Evolutionary conservation across 2,888 invertebrate species (phyloP), one percentile per base, ranked within the genome.

Genomic region (Argyresthia albistria): DNA sequence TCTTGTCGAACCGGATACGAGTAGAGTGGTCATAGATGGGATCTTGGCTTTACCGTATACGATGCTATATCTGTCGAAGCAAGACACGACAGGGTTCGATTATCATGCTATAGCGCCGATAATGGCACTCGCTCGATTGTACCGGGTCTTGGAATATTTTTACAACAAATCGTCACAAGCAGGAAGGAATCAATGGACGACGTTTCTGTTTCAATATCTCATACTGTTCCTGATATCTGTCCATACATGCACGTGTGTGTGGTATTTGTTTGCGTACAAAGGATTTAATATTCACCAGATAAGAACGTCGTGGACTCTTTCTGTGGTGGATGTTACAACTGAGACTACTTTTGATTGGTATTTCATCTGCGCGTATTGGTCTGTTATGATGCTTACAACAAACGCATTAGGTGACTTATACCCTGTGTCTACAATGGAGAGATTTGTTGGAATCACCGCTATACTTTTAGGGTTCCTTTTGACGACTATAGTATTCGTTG

Each of bases 401-500:
- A 83, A 83, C 57, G 77, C 84, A 35, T 66, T 87, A 16, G 88
- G 88, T 4, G 88, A 88, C 56, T 66, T 88, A 51, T 87, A 82
- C 57, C 87, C 87, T 42, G 76, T 83, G 6, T 81, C 77, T 14
- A 78, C 82, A 14, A 56, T 62, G 45, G 87, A 88, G 64, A 76
- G 87, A 63, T 62, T 81, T 11, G 66, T 70, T 58, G 79, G 76
- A 53, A 80, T 76, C 42, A 50, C 78, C 12, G 80, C 79, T 4
- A 78, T 80, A 57, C 61, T 81, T 55, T 58, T 86, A 16, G 89
- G 89, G 0, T 88, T 88, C 61, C 62, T 80, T 25, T 60, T 88
- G 25, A 87, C 86, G 39, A 88, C 87, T 4, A 71, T 88, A 36
- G 80, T 88, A 11, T 88, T 88, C 61, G 88, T 88, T 56, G 89